Conservation (phyloP, 2,888 invertebrate species). For the Strigamia transsilvanica region DNA sequence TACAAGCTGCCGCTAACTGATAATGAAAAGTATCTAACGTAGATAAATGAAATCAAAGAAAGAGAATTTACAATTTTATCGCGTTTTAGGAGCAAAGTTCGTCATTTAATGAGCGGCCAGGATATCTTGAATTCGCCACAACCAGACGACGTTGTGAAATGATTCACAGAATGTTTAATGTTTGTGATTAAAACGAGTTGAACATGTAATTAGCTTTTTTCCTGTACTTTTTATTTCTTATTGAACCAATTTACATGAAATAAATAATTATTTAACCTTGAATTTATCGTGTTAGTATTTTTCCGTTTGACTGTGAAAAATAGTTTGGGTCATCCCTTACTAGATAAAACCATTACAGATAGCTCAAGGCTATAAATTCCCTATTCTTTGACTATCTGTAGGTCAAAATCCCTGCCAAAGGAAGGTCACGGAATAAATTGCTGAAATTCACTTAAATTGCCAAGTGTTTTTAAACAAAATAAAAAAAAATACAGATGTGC, state of each 20-base stretch:
- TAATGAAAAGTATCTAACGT: background rate
- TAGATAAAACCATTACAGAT: background rate
- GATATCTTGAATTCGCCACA: background rate
- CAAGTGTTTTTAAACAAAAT: too few species aligned
- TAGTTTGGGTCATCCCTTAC: background rate
- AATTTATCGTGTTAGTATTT: background rate
- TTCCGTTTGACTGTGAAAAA: background rate
- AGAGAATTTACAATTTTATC: background rate
- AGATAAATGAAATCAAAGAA: background rate
- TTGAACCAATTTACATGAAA: background rate
- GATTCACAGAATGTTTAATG: background rate
- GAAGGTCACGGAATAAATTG: too few species aligned
- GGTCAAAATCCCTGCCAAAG: too few species aligned
- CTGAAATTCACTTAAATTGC: too few species aligned
- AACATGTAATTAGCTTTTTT: background rate
- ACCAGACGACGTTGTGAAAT: background rate
- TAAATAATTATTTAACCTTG: background rate
- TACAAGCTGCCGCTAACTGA: background rate
- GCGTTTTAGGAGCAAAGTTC: constrained; percentile 27
- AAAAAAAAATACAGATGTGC: too few species aligned
- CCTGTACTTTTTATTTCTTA: background rate
- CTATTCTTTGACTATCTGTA: background rate
- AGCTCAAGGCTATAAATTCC: background rate
- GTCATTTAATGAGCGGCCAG: background rate
- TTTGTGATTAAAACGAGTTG: background rate